Evolutionary conservation across 2,888 invertebrate species (phyloP).

Genomic region (Drosophila formosana): DNA sequence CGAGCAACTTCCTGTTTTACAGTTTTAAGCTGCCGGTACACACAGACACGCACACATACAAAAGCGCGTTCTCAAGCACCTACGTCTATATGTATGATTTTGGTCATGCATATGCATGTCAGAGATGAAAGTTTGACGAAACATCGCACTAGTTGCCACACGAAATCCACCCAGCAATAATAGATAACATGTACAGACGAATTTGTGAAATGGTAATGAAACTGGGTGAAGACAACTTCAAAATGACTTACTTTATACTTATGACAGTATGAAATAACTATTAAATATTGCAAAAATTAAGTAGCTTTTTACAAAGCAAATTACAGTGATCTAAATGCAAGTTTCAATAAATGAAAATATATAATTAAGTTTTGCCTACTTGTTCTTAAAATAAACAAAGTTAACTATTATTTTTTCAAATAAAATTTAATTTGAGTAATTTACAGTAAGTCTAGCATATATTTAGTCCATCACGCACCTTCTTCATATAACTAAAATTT

Average conservation of each 20-base stretch:
- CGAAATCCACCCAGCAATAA: neutral
- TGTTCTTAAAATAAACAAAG: no score
- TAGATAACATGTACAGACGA: neutral
- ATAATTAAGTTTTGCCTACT: no score
- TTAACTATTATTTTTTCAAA: no score
- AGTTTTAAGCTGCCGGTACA: conserved; percentile 68
- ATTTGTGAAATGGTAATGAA: neutral
- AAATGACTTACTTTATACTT: no score
- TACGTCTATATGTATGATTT: conserved; percentile 32
- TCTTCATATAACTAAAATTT: no score
- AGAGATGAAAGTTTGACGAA: conserved; percentile 40
- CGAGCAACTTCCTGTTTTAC: conserved; percentile 79
- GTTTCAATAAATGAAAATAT: no score
- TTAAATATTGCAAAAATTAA: no score
- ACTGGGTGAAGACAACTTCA: neutral
- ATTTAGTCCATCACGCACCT: conserved; percentile 37
- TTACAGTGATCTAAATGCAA: no score
- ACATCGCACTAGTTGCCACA: conserved; percentile 13
- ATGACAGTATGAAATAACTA: no score
- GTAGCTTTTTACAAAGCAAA: no score
- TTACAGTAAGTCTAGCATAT: conserved; percentile 1
- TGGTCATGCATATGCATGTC: conserved; percentile 44
- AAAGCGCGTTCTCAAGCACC: conserved; percentile 20
- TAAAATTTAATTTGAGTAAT: neutral
- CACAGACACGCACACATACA: conserved; percentile 39